A percentile compares a stretch with the other conserved stretches of the same genome.
Evolutionary conservation across 2,888 invertebrate species (phyloP).

Genomic region (Tinea semifulvella): DNA sequence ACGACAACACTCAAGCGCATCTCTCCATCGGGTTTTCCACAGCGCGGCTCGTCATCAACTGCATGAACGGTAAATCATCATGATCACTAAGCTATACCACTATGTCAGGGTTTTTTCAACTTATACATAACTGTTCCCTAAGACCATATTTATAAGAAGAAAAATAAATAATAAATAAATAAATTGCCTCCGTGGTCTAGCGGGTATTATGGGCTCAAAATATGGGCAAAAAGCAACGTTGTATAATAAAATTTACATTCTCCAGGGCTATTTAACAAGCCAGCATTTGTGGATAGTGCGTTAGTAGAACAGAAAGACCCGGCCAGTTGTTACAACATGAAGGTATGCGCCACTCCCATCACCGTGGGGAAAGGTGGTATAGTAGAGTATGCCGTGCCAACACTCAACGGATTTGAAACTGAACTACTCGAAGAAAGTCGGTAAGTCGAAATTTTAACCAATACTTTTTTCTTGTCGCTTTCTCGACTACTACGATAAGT

Average conservation of each 20-base stretch:
- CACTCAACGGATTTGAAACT: constrained; percentile 33
- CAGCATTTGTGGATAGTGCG: constrained; percentile 46
- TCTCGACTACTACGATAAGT: too few species aligned
- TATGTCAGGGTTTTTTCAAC: too few species aligned
- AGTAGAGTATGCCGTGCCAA: constrained; percentile 38
- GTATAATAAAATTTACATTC: background rate
- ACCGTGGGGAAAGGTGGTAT: constrained; percentile 39
- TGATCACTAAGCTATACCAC: too few species aligned
- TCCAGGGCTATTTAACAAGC: constrained; percentile 40
- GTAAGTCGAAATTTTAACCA: constrained; percentile 28
- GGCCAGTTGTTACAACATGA: constrained; percentile 38
- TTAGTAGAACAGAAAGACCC: constrained; percentile 46
- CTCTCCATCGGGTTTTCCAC: constrained; percentile 52
- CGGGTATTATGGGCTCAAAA: too few species aligned
- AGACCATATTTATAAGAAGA: too few species aligned
- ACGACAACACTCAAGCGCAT: constrained; percentile 47
- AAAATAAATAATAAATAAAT: too few species aligned
- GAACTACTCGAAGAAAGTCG: constrained; percentile 35
- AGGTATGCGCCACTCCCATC: constrained; percentile 43
- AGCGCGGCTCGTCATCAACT: constrained; percentile 42
- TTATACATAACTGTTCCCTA: too few species aligned
- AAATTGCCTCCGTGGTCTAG: too few species aligned
- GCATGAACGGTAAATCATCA: constrained; percentile 43
- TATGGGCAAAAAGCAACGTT: too few species aligned
- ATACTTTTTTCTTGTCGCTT: background rate